A percentile compares a stretch with the other conserved stretches of the same genome.
These are phyloP conservation scores for Karalla daura DNA, from an alignment of 2,797 vertebrate species.

Conservation along the genomic window DNA sequence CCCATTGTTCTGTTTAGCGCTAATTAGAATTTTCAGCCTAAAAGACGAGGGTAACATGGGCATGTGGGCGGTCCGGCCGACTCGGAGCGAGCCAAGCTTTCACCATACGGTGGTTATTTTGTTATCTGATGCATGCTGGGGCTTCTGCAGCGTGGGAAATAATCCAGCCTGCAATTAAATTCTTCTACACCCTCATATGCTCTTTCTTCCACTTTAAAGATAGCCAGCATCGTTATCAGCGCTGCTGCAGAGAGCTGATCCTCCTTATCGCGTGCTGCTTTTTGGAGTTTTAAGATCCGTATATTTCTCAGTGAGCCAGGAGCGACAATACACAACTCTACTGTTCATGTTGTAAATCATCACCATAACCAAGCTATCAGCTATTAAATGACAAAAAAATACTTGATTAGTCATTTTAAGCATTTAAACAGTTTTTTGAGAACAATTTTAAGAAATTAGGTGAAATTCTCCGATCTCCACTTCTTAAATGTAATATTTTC, in stretches of 20 bases:
- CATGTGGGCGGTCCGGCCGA: constrained; percentile 54
- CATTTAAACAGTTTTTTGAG: no score
- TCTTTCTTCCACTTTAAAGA: constrained; percentile 15
- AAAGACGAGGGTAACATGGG: constrained; percentile 38
- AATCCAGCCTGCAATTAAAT: constrained; percentile 42
- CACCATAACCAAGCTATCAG: no score
- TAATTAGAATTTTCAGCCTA: constrained; percentile 73
- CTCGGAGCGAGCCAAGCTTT: constrained; percentile 45
- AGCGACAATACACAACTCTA: background rate
- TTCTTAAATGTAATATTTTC: no score
- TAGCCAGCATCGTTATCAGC: background rate
- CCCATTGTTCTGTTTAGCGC: constrained; percentile 63
- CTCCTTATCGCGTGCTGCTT: no score
- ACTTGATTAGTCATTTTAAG: no score
- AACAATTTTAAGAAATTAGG: no score
- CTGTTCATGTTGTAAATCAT: background rate
- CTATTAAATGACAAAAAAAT: no score
- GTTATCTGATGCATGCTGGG: constrained; percentile 59
- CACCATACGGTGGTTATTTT: constrained; percentile 61
- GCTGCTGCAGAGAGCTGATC: constrained; percentile 5
- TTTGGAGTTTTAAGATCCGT: background rate
- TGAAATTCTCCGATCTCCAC: no score
- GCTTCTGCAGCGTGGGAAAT: constrained; percentile 48
- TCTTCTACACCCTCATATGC: constrained; percentile 13
- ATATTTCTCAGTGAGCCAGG: background rate